Percentiles rank a stretch among this genome's conserved stretches.
These are phyloP conservation scores for Dromococcyx pavoninus DNA, from an alignment of 2,797 vertebrate species.

Conservation along the genomic window DNA sequence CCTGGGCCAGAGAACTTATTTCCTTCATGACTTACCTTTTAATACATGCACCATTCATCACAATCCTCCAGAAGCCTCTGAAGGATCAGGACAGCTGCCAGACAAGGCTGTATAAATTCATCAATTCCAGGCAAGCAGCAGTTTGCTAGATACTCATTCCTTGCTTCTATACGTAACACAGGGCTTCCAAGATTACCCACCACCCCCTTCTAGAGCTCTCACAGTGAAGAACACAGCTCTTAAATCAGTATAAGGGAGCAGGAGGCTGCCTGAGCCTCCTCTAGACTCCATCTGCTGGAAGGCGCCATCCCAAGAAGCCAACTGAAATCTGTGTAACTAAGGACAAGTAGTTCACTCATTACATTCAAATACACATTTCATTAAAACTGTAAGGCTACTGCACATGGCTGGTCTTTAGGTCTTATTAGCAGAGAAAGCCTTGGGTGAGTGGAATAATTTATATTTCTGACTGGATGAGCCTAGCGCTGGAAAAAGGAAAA, in stretches of 20 bases:
- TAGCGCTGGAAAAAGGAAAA: not conserved
- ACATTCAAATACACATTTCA: rapidly evolving
- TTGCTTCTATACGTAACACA: rapidly evolving
- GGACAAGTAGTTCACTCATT: not conserved
- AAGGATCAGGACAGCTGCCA: not conserved
- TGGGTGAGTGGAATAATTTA: not conserved
- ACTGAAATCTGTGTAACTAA: not conserved
- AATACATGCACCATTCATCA: not conserved
- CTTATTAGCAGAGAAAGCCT: not conserved
- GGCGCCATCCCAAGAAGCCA: not conserved
- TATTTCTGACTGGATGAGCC: not conserved
- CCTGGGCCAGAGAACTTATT: not conserved
- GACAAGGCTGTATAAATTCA: not conserved
- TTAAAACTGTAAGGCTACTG: not conserved
- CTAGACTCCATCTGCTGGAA: not conserved
- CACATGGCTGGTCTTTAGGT: not conserved
- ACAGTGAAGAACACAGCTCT: not conserved
- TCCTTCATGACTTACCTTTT: not conserved
- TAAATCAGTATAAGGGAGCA: not conserved
- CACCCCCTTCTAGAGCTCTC: not conserved
- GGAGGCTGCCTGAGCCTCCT: rapidly evolving
- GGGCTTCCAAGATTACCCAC: not conserved
- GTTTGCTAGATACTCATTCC: rapidly evolving
- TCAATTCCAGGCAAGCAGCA: not conserved
- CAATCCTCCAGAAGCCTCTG: not conserved